Evolutionary conservation across 2,888 invertebrate species (phyloP), one percentile per base, ranked within the genome.

Genomic region (Axea sp.): DNA sequence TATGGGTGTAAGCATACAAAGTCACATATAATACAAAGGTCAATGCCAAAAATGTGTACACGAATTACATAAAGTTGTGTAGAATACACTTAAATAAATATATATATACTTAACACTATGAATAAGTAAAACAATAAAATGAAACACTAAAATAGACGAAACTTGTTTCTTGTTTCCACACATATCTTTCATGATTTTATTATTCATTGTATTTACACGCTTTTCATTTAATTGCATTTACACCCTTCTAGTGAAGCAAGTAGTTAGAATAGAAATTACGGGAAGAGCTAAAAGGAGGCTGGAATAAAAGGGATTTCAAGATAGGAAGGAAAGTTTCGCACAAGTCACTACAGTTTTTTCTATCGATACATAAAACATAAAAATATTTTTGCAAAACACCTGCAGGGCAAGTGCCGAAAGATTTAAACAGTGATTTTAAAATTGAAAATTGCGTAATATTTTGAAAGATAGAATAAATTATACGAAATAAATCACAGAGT

Each of bases 161-260:
- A n/a, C n/a, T n/a, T n/a, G n/a, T n/a, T n/a, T n/a, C n/a, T n/a
- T n/a, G n/a, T n/a, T n/a, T n/a, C n/a, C n/a, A n/a, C n/a, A n/a
- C n/a, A 15, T 41, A 24, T 30, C 19, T 22, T 24, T 43, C 43
- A 37, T 59, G 43, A 60, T 57, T 68, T 9, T 22, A 45, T 49
- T 59, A 49, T 57, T 39, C 45, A 53, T 43, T 64, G 62, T 26
- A 24, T 59, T 28, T 33, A 31, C 33, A 41, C 47, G 26, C 37
- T 45, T 49, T 35, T 57, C 62, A 19, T 57, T 65, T 57, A 41
- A 39, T 75, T 39, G 53, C 51, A 69, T 71, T 71, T 71, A 68
- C 60, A 73, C 62, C 53, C 53, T 53, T 43, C 55, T 17, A 60
- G 12, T 37, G 33, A 53, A 41, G 57, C 59, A 53, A 31, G 55